Evolutionary conservation across 2,888 invertebrate species (phyloP).

Genomic region (Thymelicus lineola): DNA sequence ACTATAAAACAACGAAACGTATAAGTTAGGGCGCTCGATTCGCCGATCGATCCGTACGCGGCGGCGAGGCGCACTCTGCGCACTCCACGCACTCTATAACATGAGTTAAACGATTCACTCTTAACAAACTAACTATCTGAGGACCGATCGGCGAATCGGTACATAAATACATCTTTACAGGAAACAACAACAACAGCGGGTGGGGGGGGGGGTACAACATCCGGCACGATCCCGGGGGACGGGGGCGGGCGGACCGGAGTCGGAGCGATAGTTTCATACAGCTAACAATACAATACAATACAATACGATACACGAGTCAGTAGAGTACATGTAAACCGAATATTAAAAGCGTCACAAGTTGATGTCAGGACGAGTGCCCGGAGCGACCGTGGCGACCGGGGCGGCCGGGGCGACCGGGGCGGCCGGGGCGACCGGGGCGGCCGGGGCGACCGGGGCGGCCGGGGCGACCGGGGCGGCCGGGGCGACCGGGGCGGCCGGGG

Average conservation of each 20-base stretch:
- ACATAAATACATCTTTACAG: constrained; percentile 38
- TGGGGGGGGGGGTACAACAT: constrained; percentile 24
- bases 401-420: constrained; percentile 46
- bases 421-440: too few relatives aligned
- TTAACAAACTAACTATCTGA: constrained; percentile 42
- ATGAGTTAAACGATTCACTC: constrained; percentile 38
- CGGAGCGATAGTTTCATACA: constrained; percentile 45
- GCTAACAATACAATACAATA: constrained; percentile 45
- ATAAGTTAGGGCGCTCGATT: constrained; percentile 45
- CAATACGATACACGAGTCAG: constrained; percentile 44
- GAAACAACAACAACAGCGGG: constrained; percentile 38
- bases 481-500: too few relatives aligned
- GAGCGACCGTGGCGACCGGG: constrained; percentile 47
- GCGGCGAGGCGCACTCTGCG: too few relatives aligned
- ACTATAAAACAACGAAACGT: constrained; percentile 50
- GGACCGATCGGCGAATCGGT: constrained; percentile 44
- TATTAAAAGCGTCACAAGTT: constrained; percentile 51
- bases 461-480: too few relatives aligned
- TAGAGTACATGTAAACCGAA: constrained; percentile 52
- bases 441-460: too few relatives aligned
- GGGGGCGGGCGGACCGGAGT: constrained; percentile 43
- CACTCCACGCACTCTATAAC: constrained; percentile 26
- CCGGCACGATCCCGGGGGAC: constrained; percentile 23
- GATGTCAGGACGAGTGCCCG: constrained; percentile 50
- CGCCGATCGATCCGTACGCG: constrained; percentile 40